Conservation (phyloP, 2,888 invertebrate genomes). For the Sipha maydis region DNA sequence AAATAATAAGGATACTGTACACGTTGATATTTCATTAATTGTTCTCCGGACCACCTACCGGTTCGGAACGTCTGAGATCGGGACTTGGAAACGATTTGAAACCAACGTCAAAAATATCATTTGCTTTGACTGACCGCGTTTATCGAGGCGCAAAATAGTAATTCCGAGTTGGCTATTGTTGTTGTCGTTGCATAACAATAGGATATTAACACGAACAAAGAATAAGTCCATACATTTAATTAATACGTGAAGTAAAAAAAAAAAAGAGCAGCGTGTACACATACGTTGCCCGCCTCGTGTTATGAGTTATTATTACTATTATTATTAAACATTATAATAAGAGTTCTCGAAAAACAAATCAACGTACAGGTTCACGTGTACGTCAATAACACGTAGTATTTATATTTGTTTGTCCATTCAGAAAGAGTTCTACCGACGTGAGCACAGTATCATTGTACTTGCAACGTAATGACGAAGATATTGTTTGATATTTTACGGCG, state of each 20-base stretch:
- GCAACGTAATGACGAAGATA: too few species aligned
- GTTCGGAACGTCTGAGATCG: slow-evolving; percentile 6
- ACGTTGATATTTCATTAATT: slow-evolving; percentile 15
- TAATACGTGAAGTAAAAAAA: slow-evolving; percentile 34
- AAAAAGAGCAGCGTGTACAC: background rate
- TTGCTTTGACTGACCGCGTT: slow-evolving; percentile 53
- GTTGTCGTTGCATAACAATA: slow-evolving; percentile 30
- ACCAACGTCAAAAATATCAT: slow-evolving; percentile 43
- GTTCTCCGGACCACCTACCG: slow-evolving; percentile 3
- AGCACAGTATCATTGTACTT: too few species aligned
- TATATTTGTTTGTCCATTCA: too few species aligned
- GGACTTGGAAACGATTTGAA: slow-evolving; percentile 40
- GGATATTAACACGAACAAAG: slow-evolving; percentile 35
- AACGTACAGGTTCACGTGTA: too few species aligned
- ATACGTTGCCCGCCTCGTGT: background rate
- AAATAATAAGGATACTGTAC: background rate
- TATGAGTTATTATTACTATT: background rate
- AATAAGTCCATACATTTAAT: slow-evolving; percentile 33
- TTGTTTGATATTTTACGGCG: too few species aligned
- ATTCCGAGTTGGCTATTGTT: slow-evolving; percentile 30
- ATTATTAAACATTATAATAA: background rate
- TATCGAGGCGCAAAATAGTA: slow-evolving; percentile 42
- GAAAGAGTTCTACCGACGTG: too few species aligned
- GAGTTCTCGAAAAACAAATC: background rate
- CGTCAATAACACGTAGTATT: too few species aligned